Conservation (phyloP, 2,797 vertebrate species). For the Anabas testudineus region DNA sequence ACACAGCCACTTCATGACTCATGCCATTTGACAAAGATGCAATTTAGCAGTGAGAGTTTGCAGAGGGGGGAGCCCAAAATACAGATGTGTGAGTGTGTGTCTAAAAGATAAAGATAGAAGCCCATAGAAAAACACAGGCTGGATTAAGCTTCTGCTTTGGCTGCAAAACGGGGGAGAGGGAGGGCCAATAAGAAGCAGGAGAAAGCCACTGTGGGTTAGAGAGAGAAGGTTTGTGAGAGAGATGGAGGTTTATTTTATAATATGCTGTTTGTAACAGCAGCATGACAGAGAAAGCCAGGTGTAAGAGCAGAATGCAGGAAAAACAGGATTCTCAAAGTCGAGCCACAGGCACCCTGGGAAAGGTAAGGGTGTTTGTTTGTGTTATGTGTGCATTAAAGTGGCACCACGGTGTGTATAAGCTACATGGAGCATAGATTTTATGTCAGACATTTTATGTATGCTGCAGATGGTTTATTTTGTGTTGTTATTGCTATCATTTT, state of each 20-base stretch:
- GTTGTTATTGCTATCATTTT: background rate
- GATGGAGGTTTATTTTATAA: conserved; percentile 67
- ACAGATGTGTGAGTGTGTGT: conserved; percentile 51
- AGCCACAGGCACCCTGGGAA: conserved; percentile 59
- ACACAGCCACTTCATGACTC: conserved; percentile 74
- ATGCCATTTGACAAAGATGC: conserved; percentile 73
- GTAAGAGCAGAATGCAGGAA: conserved; percentile 78
- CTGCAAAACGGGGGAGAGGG: conserved; percentile 42
- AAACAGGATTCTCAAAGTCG: conserved; percentile 71
- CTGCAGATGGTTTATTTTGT: background rate
- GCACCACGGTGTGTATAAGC: background rate
- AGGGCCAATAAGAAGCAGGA: conserved; percentile 42
- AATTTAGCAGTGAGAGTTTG: conserved; percentile 68
- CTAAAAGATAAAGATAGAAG: conserved; percentile 68
- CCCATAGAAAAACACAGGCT: conserved; percentile 57
- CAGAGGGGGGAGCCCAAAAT: conserved; percentile 15
- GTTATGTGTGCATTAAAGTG: conserved; percentile 23
- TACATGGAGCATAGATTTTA: background rate
- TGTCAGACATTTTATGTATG: background rate
- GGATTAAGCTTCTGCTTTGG: conserved; percentile 74
- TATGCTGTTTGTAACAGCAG: conserved; percentile 61
- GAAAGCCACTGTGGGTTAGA: conserved; percentile 57
- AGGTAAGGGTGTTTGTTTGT: conserved; percentile 72
- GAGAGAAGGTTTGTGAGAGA: conserved; percentile 42
- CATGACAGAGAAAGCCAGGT: conserved; percentile 45